phyloP scores from a whole-genome alignment of 2,113 vertebrate genomes.

The Protobothrops mucrosquamatus region DNA sequence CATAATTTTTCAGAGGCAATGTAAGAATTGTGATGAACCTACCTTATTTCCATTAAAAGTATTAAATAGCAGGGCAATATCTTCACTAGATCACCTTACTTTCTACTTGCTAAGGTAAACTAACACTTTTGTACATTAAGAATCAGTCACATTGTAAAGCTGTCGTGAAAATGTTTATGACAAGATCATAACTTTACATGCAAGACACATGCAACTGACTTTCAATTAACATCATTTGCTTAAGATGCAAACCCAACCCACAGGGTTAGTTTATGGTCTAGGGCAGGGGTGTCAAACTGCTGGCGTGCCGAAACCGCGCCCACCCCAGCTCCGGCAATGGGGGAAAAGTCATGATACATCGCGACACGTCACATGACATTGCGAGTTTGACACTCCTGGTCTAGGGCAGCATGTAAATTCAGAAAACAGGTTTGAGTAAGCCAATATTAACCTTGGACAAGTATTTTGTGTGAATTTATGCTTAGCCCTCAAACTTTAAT shows the following conservation, averaged over 20 bases:
- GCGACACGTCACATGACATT: too few relatives aligned
- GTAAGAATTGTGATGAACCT: neutral
- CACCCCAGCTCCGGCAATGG: too few relatives aligned
- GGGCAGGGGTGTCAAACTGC: too few relatives aligned
- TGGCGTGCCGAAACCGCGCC: too few relatives aligned
- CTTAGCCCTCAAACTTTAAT: neutral
- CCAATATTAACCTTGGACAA: neutral
- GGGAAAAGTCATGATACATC: too few relatives aligned
- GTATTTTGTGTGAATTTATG: neutral
- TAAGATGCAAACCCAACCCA: neutral
- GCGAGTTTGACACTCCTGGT: too few relatives aligned
- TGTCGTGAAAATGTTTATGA: neutral
- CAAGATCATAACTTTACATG: neutral
- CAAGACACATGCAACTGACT: neutral
- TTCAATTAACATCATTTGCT: neutral
- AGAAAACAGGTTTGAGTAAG: neutral
- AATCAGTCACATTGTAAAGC: neutral
- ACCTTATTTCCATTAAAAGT: neutral
- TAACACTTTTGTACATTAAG: neutral
- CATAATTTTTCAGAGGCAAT: conserved; percentile 10
- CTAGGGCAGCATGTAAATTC: neutral
- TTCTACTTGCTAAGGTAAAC: neutral
- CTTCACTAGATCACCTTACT: neutral
- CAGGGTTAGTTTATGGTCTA: neutral
- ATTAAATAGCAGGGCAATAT: neutral